Percentiles rank a stretch among this genome's conserved stretches.
phyloP scores from a whole-genome alignment of 2,888 invertebrate species.

The Trimorus sp. region DNA sequence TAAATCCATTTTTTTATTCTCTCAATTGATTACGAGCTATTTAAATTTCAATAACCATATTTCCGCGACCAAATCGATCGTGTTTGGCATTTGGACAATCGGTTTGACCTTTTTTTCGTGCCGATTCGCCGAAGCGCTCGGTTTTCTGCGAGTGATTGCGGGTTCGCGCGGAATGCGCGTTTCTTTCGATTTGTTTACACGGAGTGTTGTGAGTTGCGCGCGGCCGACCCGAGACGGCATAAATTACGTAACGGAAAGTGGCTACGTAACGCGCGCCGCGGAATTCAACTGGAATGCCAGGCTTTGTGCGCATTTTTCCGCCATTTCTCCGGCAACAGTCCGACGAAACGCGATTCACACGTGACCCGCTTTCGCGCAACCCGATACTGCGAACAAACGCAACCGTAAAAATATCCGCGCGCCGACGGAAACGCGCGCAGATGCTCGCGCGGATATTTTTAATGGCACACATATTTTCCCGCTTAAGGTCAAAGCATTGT shows the following conservation, averaged over 20 bases:
- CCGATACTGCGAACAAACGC: slow-evolving; percentile 26
- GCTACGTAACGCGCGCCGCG: slow-evolving; percentile 56
- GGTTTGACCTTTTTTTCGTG: no score
- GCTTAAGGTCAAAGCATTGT: slow-evolving; percentile 20
- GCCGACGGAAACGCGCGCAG: not conserved
- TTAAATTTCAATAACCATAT: no score
- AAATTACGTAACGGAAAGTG: slow-evolving; percentile 64
- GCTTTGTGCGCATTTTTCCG: slow-evolving; percentile 25
- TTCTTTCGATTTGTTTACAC: slow-evolving; percentile 59
- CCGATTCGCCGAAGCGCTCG: slow-evolving; percentile 12
- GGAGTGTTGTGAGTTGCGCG: slow-evolving; percentile 51
- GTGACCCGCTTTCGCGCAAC: slow-evolving; percentile 54
- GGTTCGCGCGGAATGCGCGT: slow-evolving; percentile 35
- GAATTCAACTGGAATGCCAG: slow-evolving; percentile 61
- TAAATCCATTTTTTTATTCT: no score
- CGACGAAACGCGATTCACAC: slow-evolving; percentile 50
- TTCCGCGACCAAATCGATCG: no score
- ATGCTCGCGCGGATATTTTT: slow-evolving; percentile 13
- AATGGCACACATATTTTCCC: slow-evolving; percentile 13
- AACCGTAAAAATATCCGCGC: slow-evolving; percentile 10
- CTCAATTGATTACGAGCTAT: no score
- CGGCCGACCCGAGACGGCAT: slow-evolving; percentile 54
- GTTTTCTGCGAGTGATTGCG: slow-evolving; percentile 27
- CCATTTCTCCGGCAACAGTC: slow-evolving; percentile 50
- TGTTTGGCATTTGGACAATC: no score